These are phyloP conservation scores for Euura saliciscinereae DNA, from an alignment of 1,140 invertebrate species.

Conservation along the genomic window DNA sequence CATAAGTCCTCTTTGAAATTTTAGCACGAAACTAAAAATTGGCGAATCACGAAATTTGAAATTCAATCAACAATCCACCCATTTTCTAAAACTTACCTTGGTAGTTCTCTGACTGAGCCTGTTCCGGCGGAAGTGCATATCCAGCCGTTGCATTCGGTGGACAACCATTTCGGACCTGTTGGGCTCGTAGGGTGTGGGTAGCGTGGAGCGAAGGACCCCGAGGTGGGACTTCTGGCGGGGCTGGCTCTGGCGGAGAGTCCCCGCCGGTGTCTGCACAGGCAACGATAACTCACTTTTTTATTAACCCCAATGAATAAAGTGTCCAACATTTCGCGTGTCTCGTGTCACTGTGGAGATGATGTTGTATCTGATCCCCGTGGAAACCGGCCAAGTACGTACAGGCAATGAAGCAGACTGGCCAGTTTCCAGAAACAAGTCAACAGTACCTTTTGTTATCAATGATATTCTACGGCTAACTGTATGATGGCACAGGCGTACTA, in stretches of 20 bases:
- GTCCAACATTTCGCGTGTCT: background rate
- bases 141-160: slow-evolving; percentile 41
- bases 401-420: too few species aligned
- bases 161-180: slow-evolving; percentile 46
- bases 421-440: too few species aligned
- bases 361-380: too few species aligned
- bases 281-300: slow-evolving; percentile 18
- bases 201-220: slow-evolving; percentile 72
- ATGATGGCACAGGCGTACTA: too few species aligned
- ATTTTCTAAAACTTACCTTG: slow-evolving; percentile 36
- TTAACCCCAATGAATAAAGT: background rate
- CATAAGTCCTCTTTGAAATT: background rate
- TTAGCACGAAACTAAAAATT: background rate
- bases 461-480: too few species aligned
- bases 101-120: slow-evolving; percentile 42
- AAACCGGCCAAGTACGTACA: too few species aligned
- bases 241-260: slow-evolving; percentile 75
- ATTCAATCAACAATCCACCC: background rate
- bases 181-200: slow-evolving; percentile 44
- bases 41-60: background rate
- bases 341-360: too few species aligned
- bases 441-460: too few species aligned
- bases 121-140: slow-evolving; percentile 39
- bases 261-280: slow-evolving; percentile 61
- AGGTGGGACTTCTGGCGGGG: slow-evolving; percentile 75